Conservation (phyloP, 2,113 vertebrate genomes). For the Ciconia maguari region DNA sequence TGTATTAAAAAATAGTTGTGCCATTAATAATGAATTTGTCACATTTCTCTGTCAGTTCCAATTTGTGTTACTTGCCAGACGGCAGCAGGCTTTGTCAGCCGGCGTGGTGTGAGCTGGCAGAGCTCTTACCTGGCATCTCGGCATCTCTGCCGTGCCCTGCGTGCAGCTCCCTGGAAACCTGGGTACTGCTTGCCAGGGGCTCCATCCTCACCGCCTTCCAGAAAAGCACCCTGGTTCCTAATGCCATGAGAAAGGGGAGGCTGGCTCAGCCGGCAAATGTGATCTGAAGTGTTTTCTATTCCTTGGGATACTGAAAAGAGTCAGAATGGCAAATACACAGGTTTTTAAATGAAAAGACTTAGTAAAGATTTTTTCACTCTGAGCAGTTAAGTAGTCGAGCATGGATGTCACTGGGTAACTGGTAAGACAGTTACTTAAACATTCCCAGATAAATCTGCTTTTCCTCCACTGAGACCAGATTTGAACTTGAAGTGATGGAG, state of each 20-base stretch:
- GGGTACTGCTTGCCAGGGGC: background rate
- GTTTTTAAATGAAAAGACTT: background rate
- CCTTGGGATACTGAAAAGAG: background rate
- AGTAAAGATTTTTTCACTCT: background rate
- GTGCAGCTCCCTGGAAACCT: background rate
- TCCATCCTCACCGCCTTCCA: background rate
- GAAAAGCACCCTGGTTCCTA: background rate
- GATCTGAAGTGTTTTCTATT: background rate
- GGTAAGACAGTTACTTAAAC: background rate
- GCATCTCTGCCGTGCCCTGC: background rate
- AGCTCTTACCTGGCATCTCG: background rate
- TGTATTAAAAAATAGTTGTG: slow-evolving; percentile 39
- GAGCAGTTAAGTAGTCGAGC: background rate
- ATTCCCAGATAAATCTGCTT: background rate
- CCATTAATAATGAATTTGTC: slow-evolving; percentile 60
- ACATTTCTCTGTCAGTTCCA: slow-evolving; percentile 30
- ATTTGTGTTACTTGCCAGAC: background rate
- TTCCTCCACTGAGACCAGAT: background rate
- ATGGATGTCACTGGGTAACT: background rate
- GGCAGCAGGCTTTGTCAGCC: background rate
- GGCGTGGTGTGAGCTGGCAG: background rate
- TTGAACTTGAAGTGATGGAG: background rate
- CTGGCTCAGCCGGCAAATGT: background rate
- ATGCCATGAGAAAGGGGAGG: background rate
- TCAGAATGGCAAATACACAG: background rate